These are phyloP conservation scores for Gadopsis marmoratus DNA, from an alignment of 2,797 vertebrate genomes.

Conservation along the genomic window DNA sequence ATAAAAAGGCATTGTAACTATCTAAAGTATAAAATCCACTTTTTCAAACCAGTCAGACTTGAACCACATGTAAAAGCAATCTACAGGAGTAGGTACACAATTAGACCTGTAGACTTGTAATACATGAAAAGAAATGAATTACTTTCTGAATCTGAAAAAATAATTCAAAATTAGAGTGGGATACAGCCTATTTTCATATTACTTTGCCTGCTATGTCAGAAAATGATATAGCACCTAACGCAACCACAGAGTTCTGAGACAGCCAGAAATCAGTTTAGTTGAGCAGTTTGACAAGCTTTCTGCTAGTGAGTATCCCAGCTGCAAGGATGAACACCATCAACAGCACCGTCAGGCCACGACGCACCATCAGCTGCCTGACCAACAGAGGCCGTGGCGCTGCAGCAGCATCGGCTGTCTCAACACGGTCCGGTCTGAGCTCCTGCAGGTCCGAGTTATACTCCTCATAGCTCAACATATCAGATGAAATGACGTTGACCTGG, in stretches of 20 bases:
- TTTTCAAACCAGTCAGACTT: background rate
- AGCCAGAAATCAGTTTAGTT: background rate
- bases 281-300: slow-evolving; percentile 54
- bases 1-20: background rate
- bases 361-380: slow-evolving; percentile 61
- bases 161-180: too few relatives aligned
- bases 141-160: background rate
- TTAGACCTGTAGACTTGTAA: background rate
- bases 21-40: background rate
- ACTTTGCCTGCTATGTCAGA: background rate
- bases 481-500: background rate
- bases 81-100: background rate
- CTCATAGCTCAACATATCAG: background rate
- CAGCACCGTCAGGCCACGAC: slow-evolving; percentile 58
- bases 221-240: background rate
- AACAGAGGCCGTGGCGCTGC: slow-evolving; percentile 22
- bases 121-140: background rate
- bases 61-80: background rate
- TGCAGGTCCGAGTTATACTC: slow-evolving; percentile 47
- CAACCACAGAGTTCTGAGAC: background rate
- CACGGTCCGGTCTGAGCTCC: background rate
- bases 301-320: slow-evolving; percentile 57
- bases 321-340: slow-evolving; percentile 64
- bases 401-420: background rate
- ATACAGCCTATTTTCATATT: background rate